phyloP scores from a whole-genome alignment of 2,113 vertebrate species.

The Seriola quinqueradiata region DNA sequence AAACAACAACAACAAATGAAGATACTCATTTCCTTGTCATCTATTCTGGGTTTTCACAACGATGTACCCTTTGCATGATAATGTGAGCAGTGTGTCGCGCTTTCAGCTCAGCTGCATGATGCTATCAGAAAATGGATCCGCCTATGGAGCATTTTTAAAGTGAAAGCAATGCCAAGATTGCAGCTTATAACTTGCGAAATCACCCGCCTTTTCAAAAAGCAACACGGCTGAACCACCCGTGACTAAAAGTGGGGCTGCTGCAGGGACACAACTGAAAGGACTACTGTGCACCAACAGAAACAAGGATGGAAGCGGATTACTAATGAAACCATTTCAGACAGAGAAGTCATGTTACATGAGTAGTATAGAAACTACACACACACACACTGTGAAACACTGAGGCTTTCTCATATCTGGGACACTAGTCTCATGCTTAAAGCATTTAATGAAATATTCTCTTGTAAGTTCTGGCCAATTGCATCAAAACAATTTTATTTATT shows the following conservation, averaged over 20 bases:
- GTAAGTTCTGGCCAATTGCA: constrained; percentile 11
- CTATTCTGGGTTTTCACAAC: constrained; percentile 38
- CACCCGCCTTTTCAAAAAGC: constrained; percentile 65
- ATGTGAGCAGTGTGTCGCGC: constrained; percentile 55
- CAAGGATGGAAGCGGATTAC: constrained; percentile 80
- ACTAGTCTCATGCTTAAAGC: constrained; percentile 25
- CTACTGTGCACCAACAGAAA: constrained; percentile 80
- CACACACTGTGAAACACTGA: constrained; percentile 5
- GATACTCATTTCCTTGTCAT: constrained; percentile 53
- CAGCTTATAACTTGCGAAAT: constrained; percentile 74
- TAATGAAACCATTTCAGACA: constrained; percentile 80
- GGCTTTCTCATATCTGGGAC: constrained; percentile 45
- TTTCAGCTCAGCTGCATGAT: constrained; percentile 63
- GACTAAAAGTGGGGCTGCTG: constrained; percentile 75
- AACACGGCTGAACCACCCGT: constrained; percentile 73
- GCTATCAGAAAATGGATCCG: constrained; percentile 75
- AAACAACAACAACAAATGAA: constrained; percentile 39
- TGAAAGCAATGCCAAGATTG: constrained; percentile 70
- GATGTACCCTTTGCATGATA: constrained; percentile 59
- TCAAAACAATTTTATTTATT: constrained; percentile 19
- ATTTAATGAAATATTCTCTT: constrained; percentile 52
- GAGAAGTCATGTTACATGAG: constrained; percentile 61
- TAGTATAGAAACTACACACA: constrained; percentile 42
- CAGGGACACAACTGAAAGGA: constrained; percentile 79
- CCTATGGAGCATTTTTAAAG: constrained; percentile 67